Base-by-base conservation (phyloP, 2,113 vertebrate genomes). In the Phrynosoma platyrhinos region DNA sequence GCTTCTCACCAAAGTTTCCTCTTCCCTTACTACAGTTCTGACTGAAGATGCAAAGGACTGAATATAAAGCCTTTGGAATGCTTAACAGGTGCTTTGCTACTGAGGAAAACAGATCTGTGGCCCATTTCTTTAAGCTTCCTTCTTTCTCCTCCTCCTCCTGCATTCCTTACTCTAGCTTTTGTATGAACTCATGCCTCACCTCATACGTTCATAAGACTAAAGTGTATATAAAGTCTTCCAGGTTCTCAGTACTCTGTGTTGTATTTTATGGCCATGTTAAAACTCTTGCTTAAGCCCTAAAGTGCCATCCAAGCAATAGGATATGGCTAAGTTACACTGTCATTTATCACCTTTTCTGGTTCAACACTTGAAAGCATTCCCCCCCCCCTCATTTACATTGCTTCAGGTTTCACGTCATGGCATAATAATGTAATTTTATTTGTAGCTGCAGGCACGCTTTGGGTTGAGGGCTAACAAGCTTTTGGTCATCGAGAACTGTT, bases 401-500 rank as follows among this genome's bases (percentile, higher is more conserved):
- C 25, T 64, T 85, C 82, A 90, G 40, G 86, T 81, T 91, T 9
- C 36, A 66, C 32, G 83, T 85, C 77, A 25, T 91, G 42, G 30
- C 82, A 71, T 81, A 74, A 90, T 66, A 27, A 77, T 88, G 87
- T 68, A 36, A 77, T 92, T 93, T 87, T 88, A 77, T 78, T 90
- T 92, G 47, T 9, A 8, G 13, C 85, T 79, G 4, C 69, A 85
- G 62, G 85, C 94, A 88, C 4, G 32, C 75, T 53, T 47, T 47
- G 85, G 8, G 86, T 88, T 93, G 87, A 87, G 40, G 13, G 85
- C 83, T 92, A 74, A 88, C 86, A 83, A 55, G 81, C 86, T 21
- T 76, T 84, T 91, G 89, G 47, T 85, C 90, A 62, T 89, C 83
- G 92, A 87, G 80, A 76, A 40, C 2, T 64, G 94, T 93, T 86